Conservation (phyloP, 2,888 invertebrate species). For the Netelia virgata region DNA sequence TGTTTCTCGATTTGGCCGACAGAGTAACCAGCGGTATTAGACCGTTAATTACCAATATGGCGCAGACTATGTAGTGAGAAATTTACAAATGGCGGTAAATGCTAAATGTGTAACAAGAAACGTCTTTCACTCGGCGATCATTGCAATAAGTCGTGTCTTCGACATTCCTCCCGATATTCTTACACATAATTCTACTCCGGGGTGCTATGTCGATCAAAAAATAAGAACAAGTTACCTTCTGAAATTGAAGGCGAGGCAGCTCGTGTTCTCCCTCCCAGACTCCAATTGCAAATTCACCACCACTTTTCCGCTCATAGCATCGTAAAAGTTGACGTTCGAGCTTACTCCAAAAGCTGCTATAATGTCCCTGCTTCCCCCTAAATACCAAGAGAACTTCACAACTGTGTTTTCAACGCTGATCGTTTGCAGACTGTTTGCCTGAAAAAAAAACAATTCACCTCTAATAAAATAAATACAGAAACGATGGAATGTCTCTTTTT, state of each 20-base stretch:
- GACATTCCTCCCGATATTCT: background rate
- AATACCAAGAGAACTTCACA: conserved; percentile 79
- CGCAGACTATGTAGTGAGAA: background rate
- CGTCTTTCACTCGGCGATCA: no score
- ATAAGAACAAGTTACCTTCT: conserved; percentile 77
- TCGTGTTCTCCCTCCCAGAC: conserved; percentile 75
- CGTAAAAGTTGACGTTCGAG: conserved; percentile 78
- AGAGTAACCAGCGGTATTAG: background rate
- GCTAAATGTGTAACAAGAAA: no score
- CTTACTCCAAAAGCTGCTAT: conserved; percentile 81
- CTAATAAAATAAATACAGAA: background rate
- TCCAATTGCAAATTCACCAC: conserved; percentile 77
- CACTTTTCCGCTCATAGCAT: conserved; percentile 75
- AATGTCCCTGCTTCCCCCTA: conserved; percentile 76
- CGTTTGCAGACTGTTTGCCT: conserved; percentile 75
- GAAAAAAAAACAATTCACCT: conserved; percentile 40
- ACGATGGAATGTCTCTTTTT: background rate
- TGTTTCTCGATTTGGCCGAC: background rate
- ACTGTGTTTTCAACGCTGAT: conserved; percentile 79
- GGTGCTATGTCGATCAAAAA: background rate
- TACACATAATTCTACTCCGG: background rate
- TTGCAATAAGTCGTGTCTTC: no score
- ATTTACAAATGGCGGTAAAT: no score
- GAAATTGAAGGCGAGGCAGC: conserved; percentile 79
- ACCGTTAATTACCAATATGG: background rate